These are phyloP conservation scores for Tholera decimalis DNA, from an alignment of 2,888 invertebrate genomes.

Conservation along the genomic window DNA sequence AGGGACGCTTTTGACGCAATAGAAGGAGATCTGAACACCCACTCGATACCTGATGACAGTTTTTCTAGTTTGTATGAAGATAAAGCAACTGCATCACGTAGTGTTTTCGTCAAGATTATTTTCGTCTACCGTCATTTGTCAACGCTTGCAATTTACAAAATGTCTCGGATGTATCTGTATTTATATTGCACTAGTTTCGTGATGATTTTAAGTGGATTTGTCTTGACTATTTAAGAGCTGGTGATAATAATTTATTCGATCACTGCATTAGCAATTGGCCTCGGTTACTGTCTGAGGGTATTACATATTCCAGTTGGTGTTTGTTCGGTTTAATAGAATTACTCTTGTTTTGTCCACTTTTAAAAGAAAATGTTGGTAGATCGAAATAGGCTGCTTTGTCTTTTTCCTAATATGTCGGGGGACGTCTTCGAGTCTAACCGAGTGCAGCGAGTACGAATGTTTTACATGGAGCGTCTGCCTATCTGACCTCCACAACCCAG, in stretches of 20 bases:
- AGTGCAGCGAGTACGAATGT: no score
- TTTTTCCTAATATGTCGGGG: no score
- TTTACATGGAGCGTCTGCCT: no score
- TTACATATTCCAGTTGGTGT: no score
- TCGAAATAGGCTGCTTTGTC: no score
- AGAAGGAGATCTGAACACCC: conserved; percentile 30
- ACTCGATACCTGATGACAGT: conserved; percentile 35
- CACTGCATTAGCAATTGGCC: not conserved
- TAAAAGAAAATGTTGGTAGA: no score
- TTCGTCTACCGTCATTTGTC: conserved; percentile 49
- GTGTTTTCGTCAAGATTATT: conserved; percentile 32
- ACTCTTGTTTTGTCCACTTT: no score
- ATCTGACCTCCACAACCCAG: no score
- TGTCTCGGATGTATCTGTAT: conserved; percentile 24
- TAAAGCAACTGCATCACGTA: conserved; percentile 37
- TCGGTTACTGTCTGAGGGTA: no score
- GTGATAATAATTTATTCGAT: conserved; percentile 10
- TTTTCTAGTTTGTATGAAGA: conserved; percentile 20
- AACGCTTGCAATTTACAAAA: conserved; percentile 45
- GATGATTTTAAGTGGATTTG: conserved; percentile 3
- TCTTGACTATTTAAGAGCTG: conserved; percentile 8
- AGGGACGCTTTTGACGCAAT: conserved; percentile 2
- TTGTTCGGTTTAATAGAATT: no score
- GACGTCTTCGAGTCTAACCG: no score
- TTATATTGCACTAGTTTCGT: conserved; percentile 36